Evolutionary conservation across 2,113 vertebrate species (phyloP).

Genomic region (Scatophagus argus): DNA sequence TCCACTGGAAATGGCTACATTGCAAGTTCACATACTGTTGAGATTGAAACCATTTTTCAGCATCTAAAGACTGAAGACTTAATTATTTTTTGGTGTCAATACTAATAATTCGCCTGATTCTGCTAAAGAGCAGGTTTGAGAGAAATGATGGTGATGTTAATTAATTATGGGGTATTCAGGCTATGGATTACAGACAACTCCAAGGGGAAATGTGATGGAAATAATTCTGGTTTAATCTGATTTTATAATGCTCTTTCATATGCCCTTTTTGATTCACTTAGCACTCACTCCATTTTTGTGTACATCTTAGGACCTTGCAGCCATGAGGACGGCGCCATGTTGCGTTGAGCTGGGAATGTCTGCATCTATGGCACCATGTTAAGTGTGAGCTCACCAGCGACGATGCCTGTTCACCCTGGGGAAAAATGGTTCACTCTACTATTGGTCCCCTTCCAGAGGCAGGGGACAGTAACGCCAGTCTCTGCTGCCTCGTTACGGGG

Average conservation of each 20-base stretch:
- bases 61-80: not conserved
- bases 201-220: not conserved
- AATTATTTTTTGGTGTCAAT: not conserved
- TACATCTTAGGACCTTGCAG: constrained; percentile 27
- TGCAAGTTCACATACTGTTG: not conserved
- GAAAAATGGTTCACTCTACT: constrained; percentile 88
- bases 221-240: not conserved
- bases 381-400: constrained; percentile 38
- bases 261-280: not conserved
- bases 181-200: constrained; percentile 1
- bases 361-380: constrained; percentile 19
- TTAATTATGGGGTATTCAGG: not conserved
- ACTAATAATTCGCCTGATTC: not conserved
- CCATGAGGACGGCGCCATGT: constrained; percentile 28
- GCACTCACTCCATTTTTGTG: constrained; percentile 6
- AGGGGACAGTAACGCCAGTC: constrained; percentile 82
- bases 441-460: constrained; percentile 80
- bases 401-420: constrained; percentile 59
- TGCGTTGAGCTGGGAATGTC: constrained; percentile 5
- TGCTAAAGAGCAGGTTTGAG: not conserved
- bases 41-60: not conserved
- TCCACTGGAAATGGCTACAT: not conserved
- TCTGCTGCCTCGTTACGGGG: constrained; percentile 67
- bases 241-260: not conserved
- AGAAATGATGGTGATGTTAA: not conserved